A percentile compares a stretch with the other conserved stretches of the same genome.
phyloP scores from a whole-genome alignment of 2,113 vertebrate genomes.

The Catharus minimus region DNA sequence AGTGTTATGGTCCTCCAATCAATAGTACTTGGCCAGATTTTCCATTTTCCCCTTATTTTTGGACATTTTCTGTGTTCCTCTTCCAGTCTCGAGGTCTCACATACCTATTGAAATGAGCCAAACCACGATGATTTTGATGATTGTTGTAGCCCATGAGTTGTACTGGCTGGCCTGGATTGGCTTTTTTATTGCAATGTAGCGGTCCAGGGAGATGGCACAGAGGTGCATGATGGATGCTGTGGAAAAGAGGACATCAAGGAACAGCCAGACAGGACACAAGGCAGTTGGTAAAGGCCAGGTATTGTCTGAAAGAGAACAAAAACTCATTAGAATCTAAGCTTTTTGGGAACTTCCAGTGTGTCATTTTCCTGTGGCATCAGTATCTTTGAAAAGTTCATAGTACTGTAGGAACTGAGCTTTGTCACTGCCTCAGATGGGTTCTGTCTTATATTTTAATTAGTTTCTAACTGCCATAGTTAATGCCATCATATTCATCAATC shows the following conservation, averaged over 20 bases:
- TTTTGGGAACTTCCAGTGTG: neutral
- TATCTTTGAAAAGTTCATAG: neutral
- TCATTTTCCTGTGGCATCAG: neutral
- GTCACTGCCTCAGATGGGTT: neutral
- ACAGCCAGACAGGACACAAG: conserved; percentile 95
- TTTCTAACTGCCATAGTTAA: neutral
- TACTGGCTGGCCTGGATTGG: conserved; percentile 96
- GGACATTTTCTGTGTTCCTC: neutral
- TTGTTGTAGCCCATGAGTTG: conserved; percentile 90
- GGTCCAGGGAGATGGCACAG: conserved; percentile 97
- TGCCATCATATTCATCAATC: neutral
- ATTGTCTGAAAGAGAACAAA: conserved; percentile 82
- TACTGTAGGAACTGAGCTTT: neutral
- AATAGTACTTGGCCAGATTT: neutral
- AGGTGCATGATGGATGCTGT: conserved; percentile 98
- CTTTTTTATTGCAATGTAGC: conserved; percentile 97
- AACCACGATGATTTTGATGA: conserved; percentile 92
- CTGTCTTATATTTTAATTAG: neutral
- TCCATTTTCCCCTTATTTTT: neutral
- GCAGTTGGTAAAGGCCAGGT: conserved; percentile 90
- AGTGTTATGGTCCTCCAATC: neutral
- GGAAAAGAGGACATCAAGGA: conserved; percentile 97
- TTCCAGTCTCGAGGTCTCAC: conserved; percentile 2
- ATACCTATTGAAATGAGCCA: conserved; percentile 97
- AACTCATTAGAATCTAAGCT: neutral